Evolutionary conservation across 1,140 invertebrate species (phyloP).

Genomic region (Hyles euphorbiae): DNA sequence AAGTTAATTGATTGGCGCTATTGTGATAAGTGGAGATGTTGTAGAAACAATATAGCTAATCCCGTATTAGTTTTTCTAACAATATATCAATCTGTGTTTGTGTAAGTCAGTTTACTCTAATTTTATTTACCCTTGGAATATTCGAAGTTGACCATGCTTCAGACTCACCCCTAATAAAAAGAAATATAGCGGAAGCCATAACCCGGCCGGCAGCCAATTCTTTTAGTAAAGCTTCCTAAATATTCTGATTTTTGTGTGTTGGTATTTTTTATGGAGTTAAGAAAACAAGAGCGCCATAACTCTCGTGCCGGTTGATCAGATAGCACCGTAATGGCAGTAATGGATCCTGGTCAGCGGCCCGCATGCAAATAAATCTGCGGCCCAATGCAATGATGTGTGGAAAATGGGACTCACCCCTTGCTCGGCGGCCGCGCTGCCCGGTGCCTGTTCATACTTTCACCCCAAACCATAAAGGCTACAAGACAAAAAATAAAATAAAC

Average conservation of each 20-base stretch:
- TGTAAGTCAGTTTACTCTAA: too few relatives aligned
- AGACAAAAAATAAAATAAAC: slow-evolving; percentile 29
- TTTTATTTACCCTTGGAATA: too few relatives aligned
- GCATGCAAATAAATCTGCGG: slow-evolving; percentile 75
- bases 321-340: slow-evolving; percentile 71
- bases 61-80: background rate
- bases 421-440: slow-evolving; percentile 24
- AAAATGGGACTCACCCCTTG: slow-evolving; percentile 64
- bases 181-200: slow-evolving; percentile 67
- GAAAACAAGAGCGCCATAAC: slow-evolving; percentile 69
- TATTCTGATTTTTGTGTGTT: slow-evolving; percentile 43
- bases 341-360: slow-evolving; percentile 74
- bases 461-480: slow-evolving; percentile 2
- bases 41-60: slow-evolving; percentile 1
- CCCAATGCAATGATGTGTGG: slow-evolving; percentile 74
- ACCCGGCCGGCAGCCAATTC: slow-evolving; percentile 42
- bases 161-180: slow-evolving; percentile 27
- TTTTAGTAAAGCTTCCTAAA: slow-evolving; percentile 40
- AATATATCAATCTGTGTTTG: too few relatives aligned
- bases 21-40: slow-evolving; percentile 5
- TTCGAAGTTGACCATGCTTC: slow-evolving; percentile 17
- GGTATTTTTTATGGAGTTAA: slow-evolving; percentile 60
- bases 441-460: slow-evolving; percentile 1
- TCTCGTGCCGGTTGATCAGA: slow-evolving; percentile 70
- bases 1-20: slow-evolving; percentile 7